Base-by-base conservation (phyloP, 2,113 vertebrate species). In the Gila orcuttii region DNA sequence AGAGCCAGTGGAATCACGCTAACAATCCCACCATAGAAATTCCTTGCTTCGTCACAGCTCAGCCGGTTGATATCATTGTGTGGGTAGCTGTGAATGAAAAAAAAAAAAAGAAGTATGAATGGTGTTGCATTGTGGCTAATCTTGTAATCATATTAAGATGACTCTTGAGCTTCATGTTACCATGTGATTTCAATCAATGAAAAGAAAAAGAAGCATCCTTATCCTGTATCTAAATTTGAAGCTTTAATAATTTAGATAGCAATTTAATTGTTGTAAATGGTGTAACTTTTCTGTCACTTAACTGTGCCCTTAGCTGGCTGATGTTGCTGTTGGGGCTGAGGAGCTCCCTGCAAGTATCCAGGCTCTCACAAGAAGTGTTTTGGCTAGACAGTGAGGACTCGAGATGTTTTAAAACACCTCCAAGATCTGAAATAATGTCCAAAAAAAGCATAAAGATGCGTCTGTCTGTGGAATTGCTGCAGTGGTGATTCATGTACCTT, bases 11-110 rank as follows among this genome's bases (percentile, higher is more conserved):
- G 95, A 62, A 96, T 90, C 82, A 96, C 89, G 90, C 96, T 97
- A 85, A 96, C 94, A 81, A 96, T 92, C 0, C 95, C 96, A 2
- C 96, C 95, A 0, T 96, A 97, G 84, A 92, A 94, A 69, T 96
- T 94, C 85, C 50, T 91, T 21, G 95, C 95, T 86, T 97, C 95
- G 0, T 95, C 86, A 2, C 94, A 95, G 88, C 96, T 96, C 83
- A 96, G 94, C 86, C 93, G 93, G 82, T 96, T 96, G 66, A 96
- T 92, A 77, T 93, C 93, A 0, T 95, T 93, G 0, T 96, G 95
- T 0, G 95, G 96, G 64, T 96, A 96, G 31, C 96, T 96, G 91
- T 57, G 60, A 47, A 28, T 31, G 13, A n/a, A 25, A 6, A 21
- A 36, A 23, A 6, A n/a, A 6, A 1, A 5, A 52, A 11, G 28